Base-by-base conservation (phyloP, 2,888 invertebrate species). In the Drosophila fungiperda region DNA sequence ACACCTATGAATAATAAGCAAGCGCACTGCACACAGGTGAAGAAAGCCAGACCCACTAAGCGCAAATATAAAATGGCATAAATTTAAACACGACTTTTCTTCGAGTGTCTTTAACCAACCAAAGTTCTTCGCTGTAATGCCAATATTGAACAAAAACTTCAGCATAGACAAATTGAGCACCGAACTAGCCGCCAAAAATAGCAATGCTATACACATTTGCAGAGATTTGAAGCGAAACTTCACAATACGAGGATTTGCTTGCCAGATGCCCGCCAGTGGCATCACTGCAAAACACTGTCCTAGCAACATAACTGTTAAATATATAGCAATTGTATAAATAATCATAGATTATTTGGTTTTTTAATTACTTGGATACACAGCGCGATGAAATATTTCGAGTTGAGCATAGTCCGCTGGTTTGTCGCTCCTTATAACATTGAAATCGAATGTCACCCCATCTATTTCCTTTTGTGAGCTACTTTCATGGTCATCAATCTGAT, bases 201-300 rank as follows among this genome's bases (percentile, higher is more conserved):
- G 0, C 15, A 89, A 0, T 0, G 91, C 83, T 3, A 78, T 23
- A 1, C 92, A 3, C 68, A 90, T 83, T 60, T 82, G 88, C 3
- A 87, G 3, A 0, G 93, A 91, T 59, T 81, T 90, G 11, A 90
- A 77, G 8, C 87, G 73, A 58, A 92, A 93, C 2, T 82, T 85
- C 17, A 92, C 38, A 15, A 78, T 73, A 29, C 87, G 86, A 0
- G 92, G 93, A 83, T 94, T 93, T 0, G 92, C 63, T 1, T 92
- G 91, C 38, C 89, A 91, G 1, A 94, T 82, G 2, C 94, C 94
- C 54, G 90, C 84, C 1, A 95, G 93, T 0, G 95, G 95, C 91
- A 95, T 92, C 42, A 95, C 68, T 3, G 94, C 94, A 70, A 95
- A 94, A 48, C 92, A 94, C 82, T 95, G 94, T 0, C 94, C 94